phyloP scores from a whole-genome alignment of 2,113 vertebrate genomes.

The Cryptomyrus ogoouensis region DNA sequence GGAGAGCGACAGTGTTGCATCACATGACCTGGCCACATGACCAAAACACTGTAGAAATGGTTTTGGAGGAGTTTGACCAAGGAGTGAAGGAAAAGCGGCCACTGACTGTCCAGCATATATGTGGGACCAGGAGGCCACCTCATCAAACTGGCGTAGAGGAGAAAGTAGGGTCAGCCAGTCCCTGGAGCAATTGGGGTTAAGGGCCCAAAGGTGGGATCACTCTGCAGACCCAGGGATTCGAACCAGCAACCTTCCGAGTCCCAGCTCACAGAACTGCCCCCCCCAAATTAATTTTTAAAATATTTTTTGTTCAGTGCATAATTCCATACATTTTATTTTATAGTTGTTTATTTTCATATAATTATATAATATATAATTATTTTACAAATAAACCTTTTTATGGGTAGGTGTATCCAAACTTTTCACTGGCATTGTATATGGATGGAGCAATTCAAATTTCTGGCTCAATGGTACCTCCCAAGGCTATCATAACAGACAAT shows the following conservation, averaged over 20 bases:
- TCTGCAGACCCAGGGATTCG: neutral
- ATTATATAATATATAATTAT: neutral
- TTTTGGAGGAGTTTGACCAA: neutral
- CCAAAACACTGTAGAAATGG: too few species aligned
- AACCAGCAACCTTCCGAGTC: neutral
- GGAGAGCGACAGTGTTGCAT: neutral
- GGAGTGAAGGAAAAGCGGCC: neutral
- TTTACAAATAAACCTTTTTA: neutral
- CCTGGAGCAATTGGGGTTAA: neutral
- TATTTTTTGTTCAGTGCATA: neutral
- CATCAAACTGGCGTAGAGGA: neutral
- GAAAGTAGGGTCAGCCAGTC: neutral
- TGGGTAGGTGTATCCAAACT: neutral
- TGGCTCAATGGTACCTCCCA: neutral
- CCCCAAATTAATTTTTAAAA: neutral
- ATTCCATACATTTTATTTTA: neutral
- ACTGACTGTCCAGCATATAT: too few species aligned
- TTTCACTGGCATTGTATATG: neutral
- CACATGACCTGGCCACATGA: neutral
- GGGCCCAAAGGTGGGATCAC: neutral
- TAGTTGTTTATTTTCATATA: neutral
- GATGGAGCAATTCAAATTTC: neutral
- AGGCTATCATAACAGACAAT: neutral
- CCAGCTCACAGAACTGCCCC: neutral
- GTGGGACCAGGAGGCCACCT: neutral